These are phyloP conservation scores for Maniola jurtina DNA, from an alignment of 1,140 invertebrate species.

Conservation along the genomic window DNA sequence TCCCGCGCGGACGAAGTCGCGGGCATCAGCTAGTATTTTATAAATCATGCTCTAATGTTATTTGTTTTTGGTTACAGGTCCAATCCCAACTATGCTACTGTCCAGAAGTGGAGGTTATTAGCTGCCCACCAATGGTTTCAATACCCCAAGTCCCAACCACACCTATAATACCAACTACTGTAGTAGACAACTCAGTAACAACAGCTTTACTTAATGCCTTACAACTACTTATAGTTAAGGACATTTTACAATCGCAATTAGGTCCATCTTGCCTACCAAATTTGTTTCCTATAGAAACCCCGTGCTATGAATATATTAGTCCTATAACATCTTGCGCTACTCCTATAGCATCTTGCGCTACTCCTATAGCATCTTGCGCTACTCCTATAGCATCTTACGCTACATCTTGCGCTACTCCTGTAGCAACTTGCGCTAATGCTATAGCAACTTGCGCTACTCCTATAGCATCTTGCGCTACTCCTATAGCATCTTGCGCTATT, in stretches of 20 bases:
- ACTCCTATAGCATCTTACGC: too few species aligned
- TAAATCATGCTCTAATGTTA: not conserved
- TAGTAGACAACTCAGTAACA: conserved; percentile 50
- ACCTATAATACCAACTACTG: conserved; percentile 36
- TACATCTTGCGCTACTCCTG: too few species aligned
- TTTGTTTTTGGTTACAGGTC: conserved; percentile 28
- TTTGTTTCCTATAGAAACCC: conserved; percentile 23
- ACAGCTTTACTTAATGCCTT: conserved; percentile 54
- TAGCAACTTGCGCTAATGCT: too few species aligned
- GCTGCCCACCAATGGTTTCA: conserved; percentile 11
- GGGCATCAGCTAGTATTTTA: too few species aligned
- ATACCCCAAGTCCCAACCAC: conserved; percentile 19
- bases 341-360: too few species aligned
- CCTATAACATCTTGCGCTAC: conserved; percentile 11
- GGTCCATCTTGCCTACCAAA: conserved; percentile 16
- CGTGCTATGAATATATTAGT: conserved; percentile 9
- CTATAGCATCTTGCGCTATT: too few species aligned
- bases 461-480: too few species aligned
- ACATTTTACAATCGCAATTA: conserved; percentile 42
- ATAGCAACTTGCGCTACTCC: too few species aligned
- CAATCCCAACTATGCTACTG: conserved; percentile 34
- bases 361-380: too few species aligned
- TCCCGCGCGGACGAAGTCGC: too few species aligned
- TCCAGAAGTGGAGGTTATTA: conserved; percentile 6
- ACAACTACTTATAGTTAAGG: conserved; percentile 52